Evolutionary conservation across 2,888 invertebrate genomes (phyloP).

Genomic region (Heliconius ethilla): DNA sequence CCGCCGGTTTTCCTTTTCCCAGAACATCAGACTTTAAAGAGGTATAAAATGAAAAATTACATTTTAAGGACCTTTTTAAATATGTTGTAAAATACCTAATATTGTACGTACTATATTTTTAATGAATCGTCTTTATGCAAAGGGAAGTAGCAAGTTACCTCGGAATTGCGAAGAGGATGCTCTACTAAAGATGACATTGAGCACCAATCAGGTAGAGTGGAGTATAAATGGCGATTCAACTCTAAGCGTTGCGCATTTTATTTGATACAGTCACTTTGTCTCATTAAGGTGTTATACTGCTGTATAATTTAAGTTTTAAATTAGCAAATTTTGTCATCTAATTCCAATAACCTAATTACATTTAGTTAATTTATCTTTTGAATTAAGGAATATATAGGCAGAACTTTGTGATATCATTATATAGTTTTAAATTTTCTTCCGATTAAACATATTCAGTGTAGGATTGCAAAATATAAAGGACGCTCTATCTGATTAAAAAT

Average conservation of each 20-base stretch:
- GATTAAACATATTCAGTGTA: no score
- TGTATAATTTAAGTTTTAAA: background rate
- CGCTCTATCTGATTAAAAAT: no score
- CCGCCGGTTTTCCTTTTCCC: no score
- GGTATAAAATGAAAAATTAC: no score
- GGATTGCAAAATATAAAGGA: no score
- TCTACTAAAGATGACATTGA: slow-evolving; percentile 73
- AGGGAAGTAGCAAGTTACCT: slow-evolving; percentile 70
- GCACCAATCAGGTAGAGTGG: slow-evolving; percentile 68
- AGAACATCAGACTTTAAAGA: no score
- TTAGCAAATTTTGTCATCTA: background rate
- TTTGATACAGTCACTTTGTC: slow-evolving; percentile 34
- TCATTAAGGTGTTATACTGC: background rate
- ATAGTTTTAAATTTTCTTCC: no score
- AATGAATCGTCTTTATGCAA: slow-evolving; percentile 35
- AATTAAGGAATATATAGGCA: background rate
- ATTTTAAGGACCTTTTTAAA: background rate
- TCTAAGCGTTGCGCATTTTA: slow-evolving; percentile 53
- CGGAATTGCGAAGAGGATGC: slow-evolving; percentile 76
- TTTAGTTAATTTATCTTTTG: background rate
- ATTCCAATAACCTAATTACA: background rate
- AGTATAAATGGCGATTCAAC: slow-evolving; percentile 51
- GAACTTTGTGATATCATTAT: background rate
- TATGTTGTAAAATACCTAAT: background rate
- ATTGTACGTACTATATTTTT: slow-evolving; percentile 9